These are phyloP conservation scores for Chloroceryle amazona DNA, from an alignment of 2,797 vertebrate genomes.

Conservation along the genomic window DNA sequence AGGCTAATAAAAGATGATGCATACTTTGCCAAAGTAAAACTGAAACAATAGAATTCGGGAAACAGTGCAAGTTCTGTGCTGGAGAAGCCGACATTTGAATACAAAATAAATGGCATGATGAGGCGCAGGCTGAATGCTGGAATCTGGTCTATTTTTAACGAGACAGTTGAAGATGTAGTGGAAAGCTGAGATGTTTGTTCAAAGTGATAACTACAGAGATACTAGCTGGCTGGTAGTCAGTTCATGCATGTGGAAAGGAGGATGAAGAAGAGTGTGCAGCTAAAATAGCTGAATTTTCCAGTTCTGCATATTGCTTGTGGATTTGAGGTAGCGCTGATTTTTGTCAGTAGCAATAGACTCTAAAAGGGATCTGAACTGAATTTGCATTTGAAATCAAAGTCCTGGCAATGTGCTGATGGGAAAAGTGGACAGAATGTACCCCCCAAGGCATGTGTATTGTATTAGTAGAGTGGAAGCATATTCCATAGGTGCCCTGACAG, in stretches of 20 bases:
- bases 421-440: background rate
- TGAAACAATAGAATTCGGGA: background rate
- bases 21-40: background rate
- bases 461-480: background rate
- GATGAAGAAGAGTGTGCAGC: background rate
- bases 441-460: background rate
- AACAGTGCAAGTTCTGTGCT: background rate
- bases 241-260: background rate
- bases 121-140: background rate
- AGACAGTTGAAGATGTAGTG: background rate
- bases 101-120: background rate
- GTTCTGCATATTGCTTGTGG: background rate
- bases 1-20: background rate
- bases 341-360: background rate
- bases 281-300: background rate
- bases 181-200: slow-evolving; percentile 1
- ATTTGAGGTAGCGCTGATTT: background rate
- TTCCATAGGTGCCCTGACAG: background rate
- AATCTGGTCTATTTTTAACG: slow-evolving; percentile 24
- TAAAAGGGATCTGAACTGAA: background rate
- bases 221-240: background rate
- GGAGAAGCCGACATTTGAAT: background rate
- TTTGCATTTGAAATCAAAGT: slow-evolving; percentile 6
- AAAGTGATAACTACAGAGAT: background rate
- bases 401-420: background rate